Evolutionary conservation across 1,140 invertebrate species (phyloP), one percentile per base, ranked within the genome.

Genomic region (Archivesica marissinica): DNA sequence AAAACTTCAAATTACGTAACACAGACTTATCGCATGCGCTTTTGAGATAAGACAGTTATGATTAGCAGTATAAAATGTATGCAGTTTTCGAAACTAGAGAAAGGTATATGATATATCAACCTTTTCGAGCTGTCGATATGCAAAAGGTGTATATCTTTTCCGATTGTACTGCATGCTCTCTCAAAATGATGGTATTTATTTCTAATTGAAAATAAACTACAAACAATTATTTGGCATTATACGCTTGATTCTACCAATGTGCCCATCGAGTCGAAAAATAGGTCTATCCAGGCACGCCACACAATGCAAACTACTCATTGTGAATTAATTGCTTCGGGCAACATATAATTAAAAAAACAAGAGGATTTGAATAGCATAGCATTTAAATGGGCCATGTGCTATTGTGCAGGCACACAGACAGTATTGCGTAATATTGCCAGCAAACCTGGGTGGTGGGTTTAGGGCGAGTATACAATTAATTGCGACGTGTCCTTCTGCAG

Each of bases 291-390:
- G 56, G n/a, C 61, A 17, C 44, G 47, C 77, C 56, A 50, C 25
- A 47, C 35, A 50, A 47, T 64, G 74, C 56, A 17, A 61, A 52
- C 17, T 61, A 44, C 38, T 25, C 38, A 41, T 38, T 28, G 35
- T 70, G 44, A 50, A 25, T 35, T 81, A 81, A 81, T 81, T 81
- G 61, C 50, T 47, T 28, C 25, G 79, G 47, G 50, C 33, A 81
- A 81, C 79, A 52, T 81, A 72, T 81, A 81, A 81, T 81, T 81
- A 81, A 70, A 39, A 72, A 17, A 81, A 81, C 79, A 81, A 81
- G 41, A 81, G n/a, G 77, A 56, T 56, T 56, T 68, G 79, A 41
- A 70, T 72, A 52, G 64, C 47, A 68, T 70, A 81, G 72, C 66
- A 56, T 44, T 72, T 44, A 33, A 81, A 81, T 72, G 33, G 79